A percentile compares a stretch with the other conserved stretches of the same genome.
These are phyloP conservation scores for Callosobruchus maculatus DNA, from an alignment of 2,888 invertebrate species.

Conservation along the genomic window DNA sequence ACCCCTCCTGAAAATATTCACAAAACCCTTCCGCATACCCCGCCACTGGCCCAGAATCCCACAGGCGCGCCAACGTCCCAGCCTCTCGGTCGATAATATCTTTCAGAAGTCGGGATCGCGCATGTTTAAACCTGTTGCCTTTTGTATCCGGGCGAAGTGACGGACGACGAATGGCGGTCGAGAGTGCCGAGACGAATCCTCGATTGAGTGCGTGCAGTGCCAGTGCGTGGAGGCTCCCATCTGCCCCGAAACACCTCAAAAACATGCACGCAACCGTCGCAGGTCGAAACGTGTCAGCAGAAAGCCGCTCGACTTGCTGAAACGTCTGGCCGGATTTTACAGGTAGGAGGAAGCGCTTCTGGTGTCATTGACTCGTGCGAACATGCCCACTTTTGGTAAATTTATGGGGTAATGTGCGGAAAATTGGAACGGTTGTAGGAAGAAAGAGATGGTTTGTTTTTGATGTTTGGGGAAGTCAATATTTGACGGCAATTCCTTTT, in stretches of 20 bases:
- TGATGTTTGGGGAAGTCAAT: too few species aligned
- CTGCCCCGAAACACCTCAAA: not conserved
- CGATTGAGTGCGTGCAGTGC: not conserved
- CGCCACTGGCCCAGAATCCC: not conserved
- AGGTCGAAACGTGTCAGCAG: not conserved
- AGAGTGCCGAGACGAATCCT: not conserved
- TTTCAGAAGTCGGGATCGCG: constrained; percentile 14
- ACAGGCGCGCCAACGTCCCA: not conserved
- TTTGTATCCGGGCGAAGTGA: constrained; percentile 15
- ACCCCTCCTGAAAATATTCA: too few species aligned
- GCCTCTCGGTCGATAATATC: not conserved
- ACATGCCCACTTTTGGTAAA: not conserved
- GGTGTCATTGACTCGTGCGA: not conserved
- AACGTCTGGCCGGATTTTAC: not conserved
- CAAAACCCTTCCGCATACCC: not conserved
- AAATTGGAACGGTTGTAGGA: not conserved
- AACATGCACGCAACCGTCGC: not conserved
- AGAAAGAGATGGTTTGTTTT: not conserved
- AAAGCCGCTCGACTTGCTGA: not conserved
- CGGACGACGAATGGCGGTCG: not conserved
- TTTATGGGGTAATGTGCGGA: not conserved
- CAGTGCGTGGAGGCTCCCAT: not conserved
- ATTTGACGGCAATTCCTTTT: too few species aligned
- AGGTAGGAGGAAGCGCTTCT: not conserved
- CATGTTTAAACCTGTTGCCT: constrained; percentile 39